These are phyloP conservation scores for Trissolcus brochymenae DNA, from an alignment of 2,888 invertebrate genomes.

Conservation along the genomic window DNA sequence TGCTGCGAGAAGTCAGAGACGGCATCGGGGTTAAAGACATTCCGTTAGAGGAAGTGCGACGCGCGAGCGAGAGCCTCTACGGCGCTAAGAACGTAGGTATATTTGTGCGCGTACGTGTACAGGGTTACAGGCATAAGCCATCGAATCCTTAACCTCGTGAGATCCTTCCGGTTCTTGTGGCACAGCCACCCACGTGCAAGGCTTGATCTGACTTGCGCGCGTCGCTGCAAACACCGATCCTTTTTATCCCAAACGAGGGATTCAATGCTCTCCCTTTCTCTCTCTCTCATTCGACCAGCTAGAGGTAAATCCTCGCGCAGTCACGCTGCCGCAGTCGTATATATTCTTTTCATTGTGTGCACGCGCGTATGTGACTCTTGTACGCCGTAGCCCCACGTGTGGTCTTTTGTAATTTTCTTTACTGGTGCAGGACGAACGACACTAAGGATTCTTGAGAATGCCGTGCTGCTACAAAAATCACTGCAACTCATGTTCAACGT, in stretches of 20 bases:
- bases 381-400: conserved; percentile 65
- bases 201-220: conserved; percentile 47
- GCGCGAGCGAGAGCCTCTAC: conserved; percentile 37
- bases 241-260: conserved; percentile 74
- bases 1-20: conserved; percentile 42
- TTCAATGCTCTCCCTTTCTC: conserved; percentile 64
- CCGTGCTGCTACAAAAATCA: conserved; percentile 46
- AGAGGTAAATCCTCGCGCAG: conserved; percentile 70
- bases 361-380: conserved; percentile 53
- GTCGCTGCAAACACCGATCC: conserved; percentile 66
- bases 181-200: conserved; percentile 69
- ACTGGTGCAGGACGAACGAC: conserved; percentile 57
- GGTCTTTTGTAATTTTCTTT: conserved; percentile 69
- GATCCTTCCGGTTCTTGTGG: conserved; percentile 66
- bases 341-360: conserved; percentile 61
- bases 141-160: conserved; percentile 61
- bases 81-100: conserved; percentile 49
- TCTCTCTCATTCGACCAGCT: conserved; percentile 33
- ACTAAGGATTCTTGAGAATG: conserved; percentile 53
- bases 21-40: conserved; percentile 54
- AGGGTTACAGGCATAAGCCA: conserved; percentile 55
- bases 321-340: conserved; percentile 69
- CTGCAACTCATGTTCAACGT: conserved; percentile 31
- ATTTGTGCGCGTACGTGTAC: conserved; percentile 47
- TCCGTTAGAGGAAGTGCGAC: conserved; percentile 59